These are phyloP conservation scores for Drosophila bocqueti DNA, from an alignment of 1,140 invertebrate genomes.

Conservation along the genomic window DNA sequence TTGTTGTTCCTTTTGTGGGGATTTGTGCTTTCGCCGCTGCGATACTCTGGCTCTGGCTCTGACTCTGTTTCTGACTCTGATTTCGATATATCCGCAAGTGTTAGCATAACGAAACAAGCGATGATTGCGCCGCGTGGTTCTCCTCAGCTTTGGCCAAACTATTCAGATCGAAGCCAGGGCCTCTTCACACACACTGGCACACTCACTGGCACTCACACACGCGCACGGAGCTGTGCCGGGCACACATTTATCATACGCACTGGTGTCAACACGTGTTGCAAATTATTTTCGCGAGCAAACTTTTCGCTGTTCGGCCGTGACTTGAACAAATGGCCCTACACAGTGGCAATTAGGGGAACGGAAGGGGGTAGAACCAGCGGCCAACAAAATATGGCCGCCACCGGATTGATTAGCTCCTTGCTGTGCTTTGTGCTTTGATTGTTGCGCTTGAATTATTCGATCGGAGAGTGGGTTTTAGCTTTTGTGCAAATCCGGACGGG, in stretches of 20 bases:
- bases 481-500: conserved; percentile 41
- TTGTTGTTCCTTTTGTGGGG: conserved; percentile 33
- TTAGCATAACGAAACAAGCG: conserved; percentile 16
- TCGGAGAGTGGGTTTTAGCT: conserved; percentile 19
- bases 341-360: conserved; percentile 23
- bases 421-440: conserved; percentile 34
- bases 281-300: conserved; percentile 47
- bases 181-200: conserved; percentile 25
- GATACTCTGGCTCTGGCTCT: conserved; percentile 3
- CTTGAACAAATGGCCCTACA: conserved; percentile 63
- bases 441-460: conserved; percentile 18
- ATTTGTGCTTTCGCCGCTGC: conserved; percentile 41
- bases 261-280: conserved; percentile 77
- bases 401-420: conserved; percentile 23
- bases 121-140: conserved; percentile 1
- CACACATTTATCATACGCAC: conserved; percentile 68
- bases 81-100: conserved; percentile 37
- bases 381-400: conserved; percentile 37
- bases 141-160: conserved; percentile 13
- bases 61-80: not conserved
- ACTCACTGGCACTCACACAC: conserved; percentile 13
- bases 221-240: conserved; percentile 1
- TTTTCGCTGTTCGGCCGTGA: conserved; percentile 55
- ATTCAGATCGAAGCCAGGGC: conserved; percentile 32
- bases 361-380: conserved; percentile 20